A percentile compares a stretch with the other conserved stretches of the same genome.
Conservation (phyloP, 1,140 invertebrate species). For the Archivesica marissinica region DNA sequence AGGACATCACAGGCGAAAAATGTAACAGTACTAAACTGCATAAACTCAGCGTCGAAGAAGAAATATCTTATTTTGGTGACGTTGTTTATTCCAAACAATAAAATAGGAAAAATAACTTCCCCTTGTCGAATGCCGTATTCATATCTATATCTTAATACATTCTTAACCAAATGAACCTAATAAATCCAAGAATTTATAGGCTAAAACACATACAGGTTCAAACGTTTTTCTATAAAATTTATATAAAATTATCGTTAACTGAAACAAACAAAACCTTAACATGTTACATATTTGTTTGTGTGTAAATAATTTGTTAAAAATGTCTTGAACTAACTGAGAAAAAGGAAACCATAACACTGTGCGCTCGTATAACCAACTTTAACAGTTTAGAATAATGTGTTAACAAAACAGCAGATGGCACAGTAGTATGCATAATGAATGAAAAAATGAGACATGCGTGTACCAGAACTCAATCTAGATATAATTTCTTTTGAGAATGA, state of each 20-base stretch:
- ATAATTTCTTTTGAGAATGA: conserved; percentile 10
- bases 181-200: no score
- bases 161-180: no score
- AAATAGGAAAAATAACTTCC: conserved; percentile 7
- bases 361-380: no score
- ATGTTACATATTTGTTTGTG: not conserved
- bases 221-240: no score
- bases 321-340: not conserved
- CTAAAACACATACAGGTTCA: no score
- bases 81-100: conserved; percentile 44
- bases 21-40: conserved; percentile 41
- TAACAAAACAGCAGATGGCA: conserved; percentile 53
- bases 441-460: conserved; percentile 1
- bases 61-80: not conserved
- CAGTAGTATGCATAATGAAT: conserved; percentile 25
- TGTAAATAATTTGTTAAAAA: not conserved
- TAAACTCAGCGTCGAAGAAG: conserved; percentile 7
- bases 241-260: not conserved
- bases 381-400: conserved; percentile 16
- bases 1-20: conserved; percentile 57
- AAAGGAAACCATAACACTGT: not conserved
- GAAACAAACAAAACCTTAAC: not conserved
- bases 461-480: not conserved
- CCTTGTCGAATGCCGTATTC: conserved; percentile 20
- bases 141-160: no score